These are phyloP conservation scores for Kryptopterus vitreolus DNA, from an alignment of 2,797 vertebrate species.

Conservation along the genomic window DNA sequence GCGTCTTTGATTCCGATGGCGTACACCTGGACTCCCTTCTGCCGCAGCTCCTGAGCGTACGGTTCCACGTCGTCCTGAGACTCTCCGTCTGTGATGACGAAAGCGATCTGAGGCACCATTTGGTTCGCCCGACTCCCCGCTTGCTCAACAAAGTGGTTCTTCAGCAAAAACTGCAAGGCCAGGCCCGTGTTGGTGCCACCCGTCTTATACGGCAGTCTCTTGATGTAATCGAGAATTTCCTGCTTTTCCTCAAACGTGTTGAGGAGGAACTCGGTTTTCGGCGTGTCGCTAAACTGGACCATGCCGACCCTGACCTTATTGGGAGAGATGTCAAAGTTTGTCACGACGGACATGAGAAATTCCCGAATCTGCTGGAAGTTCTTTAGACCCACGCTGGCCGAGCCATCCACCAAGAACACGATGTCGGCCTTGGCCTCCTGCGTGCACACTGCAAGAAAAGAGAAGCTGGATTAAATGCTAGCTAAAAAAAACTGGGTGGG, in stretches of 20 bases:
- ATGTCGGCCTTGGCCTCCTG: conserved; percentile 76
- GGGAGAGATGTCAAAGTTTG: conserved; percentile 72
- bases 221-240: conserved; percentile 81
- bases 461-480: neutral
- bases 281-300: conserved; percentile 71
- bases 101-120: conserved; percentile 79
- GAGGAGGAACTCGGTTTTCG: conserved; percentile 75
- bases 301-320: conserved; percentile 76
- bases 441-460: conserved; percentile 71
- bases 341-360: conserved; percentile 72
- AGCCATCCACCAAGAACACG: conserved; percentile 81
- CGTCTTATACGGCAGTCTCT: conserved; percentile 75
- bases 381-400: conserved; percentile 69
- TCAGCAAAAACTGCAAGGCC: conserved; percentile 83
- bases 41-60: conserved; percentile 74
- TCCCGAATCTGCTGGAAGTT: conserved; percentile 71
- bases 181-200: conserved; percentile 78
- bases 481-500: neutral
- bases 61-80: conserved; percentile 78
- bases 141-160: conserved; percentile 75
- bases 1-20: conserved; percentile 84
- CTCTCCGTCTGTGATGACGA: conserved; percentile 82
- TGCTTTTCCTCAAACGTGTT: conserved; percentile 75
- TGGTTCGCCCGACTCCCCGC: conserved; percentile 82
- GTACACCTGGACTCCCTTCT: conserved; percentile 79